These are phyloP conservation scores for Paragorgia papillata DNA, from an alignment of 92 coral and sea anemone species.

Conservation along the genomic window DNA sequence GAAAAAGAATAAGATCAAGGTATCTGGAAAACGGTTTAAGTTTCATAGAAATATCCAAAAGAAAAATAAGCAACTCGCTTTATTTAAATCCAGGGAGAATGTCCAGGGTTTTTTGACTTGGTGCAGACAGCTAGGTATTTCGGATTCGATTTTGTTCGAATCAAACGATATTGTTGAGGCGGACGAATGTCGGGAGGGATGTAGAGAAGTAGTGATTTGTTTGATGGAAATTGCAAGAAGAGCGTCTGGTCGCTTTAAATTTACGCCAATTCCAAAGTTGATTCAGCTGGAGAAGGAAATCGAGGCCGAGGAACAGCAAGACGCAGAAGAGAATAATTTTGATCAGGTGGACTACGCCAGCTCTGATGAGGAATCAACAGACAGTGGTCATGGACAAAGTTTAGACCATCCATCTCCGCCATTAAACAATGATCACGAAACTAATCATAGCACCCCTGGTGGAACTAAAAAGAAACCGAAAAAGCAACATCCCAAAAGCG, in stretches of 20 bases:
- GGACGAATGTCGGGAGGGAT: conserved; percentile 94
- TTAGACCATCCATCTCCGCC: conserved; percentile 59
- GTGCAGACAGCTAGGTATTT: conserved; percentile 90
- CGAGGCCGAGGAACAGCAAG: conserved; percentile 80
- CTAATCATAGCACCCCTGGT: conserved; percentile 39
- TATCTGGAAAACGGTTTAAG: conserved; percentile 77
- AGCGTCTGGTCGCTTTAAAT: conserved; percentile 64
- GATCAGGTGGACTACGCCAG: conserved; percentile 53
- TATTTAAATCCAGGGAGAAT: conserved; percentile 95
- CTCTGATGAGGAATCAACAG: conserved; percentile 29
- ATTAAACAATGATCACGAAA: conserved; percentile 16
- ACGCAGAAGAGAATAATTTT: conserved; percentile 34
- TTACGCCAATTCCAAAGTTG: conserved; percentile 79
- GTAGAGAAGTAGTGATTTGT: conserved; percentile 93
- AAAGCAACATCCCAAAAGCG: conserved; percentile 75
- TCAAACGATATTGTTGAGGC: conserved; percentile 97
- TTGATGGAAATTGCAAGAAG: conserved; percentile 95
- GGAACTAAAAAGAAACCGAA: conserved; percentile 54
- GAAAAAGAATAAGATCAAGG: conserved; percentile 53
- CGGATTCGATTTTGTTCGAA: conserved; percentile 95
- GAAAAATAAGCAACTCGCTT: conserved; percentile 68
- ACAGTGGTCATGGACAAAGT: conserved; percentile 22
- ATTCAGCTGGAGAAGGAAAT: conserved; percentile 94
- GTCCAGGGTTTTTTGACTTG: conserved; percentile 95
- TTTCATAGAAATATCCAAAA: conserved; percentile 69